Conservation (phyloP, 1,140 invertebrate species). For the Conopomorpha cramerella region DNA sequence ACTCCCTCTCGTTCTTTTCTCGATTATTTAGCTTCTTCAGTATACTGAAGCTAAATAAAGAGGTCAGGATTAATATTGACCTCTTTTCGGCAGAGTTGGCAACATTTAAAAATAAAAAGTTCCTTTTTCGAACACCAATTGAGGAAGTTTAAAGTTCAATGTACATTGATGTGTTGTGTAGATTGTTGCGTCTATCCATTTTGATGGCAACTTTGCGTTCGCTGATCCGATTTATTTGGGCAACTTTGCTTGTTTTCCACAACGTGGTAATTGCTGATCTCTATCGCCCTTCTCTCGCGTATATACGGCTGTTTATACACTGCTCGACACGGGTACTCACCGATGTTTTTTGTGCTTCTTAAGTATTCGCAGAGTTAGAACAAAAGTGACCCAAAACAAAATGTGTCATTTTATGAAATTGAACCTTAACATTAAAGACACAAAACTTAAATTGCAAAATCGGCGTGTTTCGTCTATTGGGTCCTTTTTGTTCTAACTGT, state of each 20-base stretch:
- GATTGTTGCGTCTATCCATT: no score
- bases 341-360: no score
- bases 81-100: not conserved
- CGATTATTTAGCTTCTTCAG: no score
- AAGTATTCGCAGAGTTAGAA: not conserved
- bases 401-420: not conserved
- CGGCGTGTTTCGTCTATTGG: no score
- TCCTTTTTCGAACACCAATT: not conserved
- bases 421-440: not conserved
- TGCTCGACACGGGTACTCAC: no score
- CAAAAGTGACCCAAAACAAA: not conserved
- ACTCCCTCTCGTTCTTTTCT: no score
- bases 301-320: no score
- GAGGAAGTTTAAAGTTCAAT: not conserved
- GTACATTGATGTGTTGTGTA: not conserved
- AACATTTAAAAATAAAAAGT: not conserved
- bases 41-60: no score
- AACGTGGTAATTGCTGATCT: not conserved
- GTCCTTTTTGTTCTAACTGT: no score
- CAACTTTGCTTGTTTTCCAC: not conserved
- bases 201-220: no score
- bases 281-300: no score
- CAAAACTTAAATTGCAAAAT: not conserved
- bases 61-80: not conserved
- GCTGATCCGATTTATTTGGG: not conserved